Conservation (phyloP, 2,797 vertebrate species). For the Malacoctenus gilli region DNA sequence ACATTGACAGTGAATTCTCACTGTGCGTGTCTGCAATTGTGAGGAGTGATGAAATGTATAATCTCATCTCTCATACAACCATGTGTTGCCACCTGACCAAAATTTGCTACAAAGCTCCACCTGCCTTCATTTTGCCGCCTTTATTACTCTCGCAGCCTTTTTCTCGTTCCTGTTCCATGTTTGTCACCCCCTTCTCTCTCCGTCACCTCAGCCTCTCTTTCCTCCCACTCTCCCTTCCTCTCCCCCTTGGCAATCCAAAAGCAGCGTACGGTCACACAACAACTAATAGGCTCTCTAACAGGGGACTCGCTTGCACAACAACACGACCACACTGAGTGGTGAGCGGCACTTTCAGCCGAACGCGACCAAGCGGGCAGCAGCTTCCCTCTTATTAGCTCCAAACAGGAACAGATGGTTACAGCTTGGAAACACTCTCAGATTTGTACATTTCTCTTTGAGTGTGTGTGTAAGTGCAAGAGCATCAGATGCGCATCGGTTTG, state of each 20-base stretch:
- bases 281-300: constrained; percentile 67
- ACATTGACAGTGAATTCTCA: no score
- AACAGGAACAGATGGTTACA: constrained; percentile 42
- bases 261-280: constrained; percentile 43
- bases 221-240: neutral
- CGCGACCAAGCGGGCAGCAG: constrained; percentile 32
- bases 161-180: constrained; percentile 9
- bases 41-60: no score
- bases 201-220: neutral
- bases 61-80: no score
- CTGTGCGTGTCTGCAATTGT: no score
- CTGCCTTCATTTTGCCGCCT: no score
- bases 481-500: neutral
- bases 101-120: no score
- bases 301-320: constrained; percentile 35
- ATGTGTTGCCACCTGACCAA: no score
- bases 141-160: no score
- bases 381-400: constrained; percentile 38
- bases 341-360: constrained; percentile 48
- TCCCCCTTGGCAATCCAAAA: constrained; percentile 27
- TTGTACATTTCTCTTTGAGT: constrained; percentile 26
- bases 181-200: constrained; percentile 2
- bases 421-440: constrained; percentile 15
- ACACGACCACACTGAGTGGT: constrained; percentile 18
- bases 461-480: constrained; percentile 1